These are phyloP conservation scores for Takifugu flavidus DNA, from an alignment of 2,113 vertebrate genomes.

Conservation along the genomic window DNA sequence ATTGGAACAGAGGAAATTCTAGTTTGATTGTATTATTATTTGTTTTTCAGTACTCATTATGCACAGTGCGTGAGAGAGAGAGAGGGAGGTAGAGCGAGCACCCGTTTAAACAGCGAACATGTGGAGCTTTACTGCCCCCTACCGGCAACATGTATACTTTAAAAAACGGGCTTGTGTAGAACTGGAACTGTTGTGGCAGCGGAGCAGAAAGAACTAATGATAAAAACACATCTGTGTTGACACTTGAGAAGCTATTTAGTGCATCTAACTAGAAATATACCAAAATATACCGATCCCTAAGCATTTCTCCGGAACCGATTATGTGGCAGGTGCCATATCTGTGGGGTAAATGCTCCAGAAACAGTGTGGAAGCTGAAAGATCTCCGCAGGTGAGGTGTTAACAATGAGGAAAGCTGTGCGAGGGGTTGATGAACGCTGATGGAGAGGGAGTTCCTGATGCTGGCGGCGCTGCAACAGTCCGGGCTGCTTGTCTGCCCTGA, in stretches of 20 bases:
- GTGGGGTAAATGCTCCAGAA: too few species aligned
- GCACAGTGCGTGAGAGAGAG: not conserved
- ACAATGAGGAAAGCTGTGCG: too few species aligned
- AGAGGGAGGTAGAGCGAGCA: not conserved
- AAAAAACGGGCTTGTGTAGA: not conserved
- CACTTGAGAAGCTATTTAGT: too few species aligned
- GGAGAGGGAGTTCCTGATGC: too few species aligned
- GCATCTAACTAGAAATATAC: too few species aligned
- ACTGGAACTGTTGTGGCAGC: not conserved
- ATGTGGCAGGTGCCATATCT: too few species aligned
- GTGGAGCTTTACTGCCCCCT: constrained; percentile 67
- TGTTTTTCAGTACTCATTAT: not conserved
- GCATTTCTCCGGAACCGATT: not conserved
- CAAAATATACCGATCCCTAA: not conserved
- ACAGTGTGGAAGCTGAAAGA: too few species aligned
- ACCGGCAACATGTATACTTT: constrained; percentile 2
- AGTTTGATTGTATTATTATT: not conserved
- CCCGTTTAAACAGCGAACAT: constrained; percentile 13
- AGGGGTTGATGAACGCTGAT: too few species aligned
- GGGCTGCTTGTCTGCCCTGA: not conserved
- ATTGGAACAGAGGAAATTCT: not conserved
- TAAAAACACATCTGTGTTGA: too few species aligned
- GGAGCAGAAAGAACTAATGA: not conserved
- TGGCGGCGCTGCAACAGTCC: not conserved
- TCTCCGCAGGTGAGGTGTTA: too few species aligned